Evolutionary conservation across 2,113 vertebrate genomes (phyloP), one percentile per base, ranked within the genome.

Genomic region (Hippocampus barbouri): DNA sequence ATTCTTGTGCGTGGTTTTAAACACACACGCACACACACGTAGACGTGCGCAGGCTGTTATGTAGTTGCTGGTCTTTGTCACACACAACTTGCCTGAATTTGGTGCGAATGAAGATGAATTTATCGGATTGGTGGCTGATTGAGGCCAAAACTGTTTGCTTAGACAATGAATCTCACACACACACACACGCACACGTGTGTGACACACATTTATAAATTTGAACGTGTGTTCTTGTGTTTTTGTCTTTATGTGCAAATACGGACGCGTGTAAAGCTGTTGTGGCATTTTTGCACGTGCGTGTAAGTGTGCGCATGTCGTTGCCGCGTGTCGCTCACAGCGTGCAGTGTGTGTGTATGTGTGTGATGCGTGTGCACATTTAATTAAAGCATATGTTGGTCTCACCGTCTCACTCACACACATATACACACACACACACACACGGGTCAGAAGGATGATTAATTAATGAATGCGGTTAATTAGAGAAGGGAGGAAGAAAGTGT

Each of bases 381-480:
- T 93, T 93, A 92, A 91, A 90, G 87, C 83, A 80, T 79, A 87
- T 84, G 86, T 86, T 90, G 74, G 70, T 86, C 81, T 85, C 83
- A 65, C 80, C 84, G 83, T 9, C 49, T 34, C 66, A 3, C 66
- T 23, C 84, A 69, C 86, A 85, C 76, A 80, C 85, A 16, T 20
- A 57, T 51, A 57, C 67, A 41, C 67, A 41, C 84, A 69, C 27
- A 54, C 66, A 40, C 84, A 69, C 86, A 85, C 76, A 80, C 86
- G 56, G 88, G 91, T 93, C 85, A 87, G 88, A 91, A 83, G 87
- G 85, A 91, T 86, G 85, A 86, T 89, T 92, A 91, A 93, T 93
- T 92, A 93, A 92, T 89, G 85, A 92, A 87, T 80, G 84, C 81
- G 86, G 92, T 92, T 92, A 93, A 92, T 93, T 92, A 92, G 89